phyloP scores from a whole-genome alignment of 1,140 invertebrate species.

The Drosophila triauraria region DNA sequence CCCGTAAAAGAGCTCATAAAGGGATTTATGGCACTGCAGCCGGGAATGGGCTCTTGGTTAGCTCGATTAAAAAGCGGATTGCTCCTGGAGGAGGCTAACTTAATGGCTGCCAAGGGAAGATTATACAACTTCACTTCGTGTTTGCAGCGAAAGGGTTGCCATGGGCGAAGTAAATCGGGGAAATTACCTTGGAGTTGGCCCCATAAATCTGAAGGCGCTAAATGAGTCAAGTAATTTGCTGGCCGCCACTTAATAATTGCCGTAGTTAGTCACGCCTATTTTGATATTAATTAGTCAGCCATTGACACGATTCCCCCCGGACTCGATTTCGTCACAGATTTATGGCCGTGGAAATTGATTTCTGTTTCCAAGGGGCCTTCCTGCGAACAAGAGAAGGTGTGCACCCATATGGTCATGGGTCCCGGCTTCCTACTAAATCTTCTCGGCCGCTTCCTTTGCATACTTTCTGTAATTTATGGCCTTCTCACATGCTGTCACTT shows the following conservation, averaged over 20 bases:
- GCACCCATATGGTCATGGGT: constrained; percentile 69
- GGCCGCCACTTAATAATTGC: constrained; percentile 48
- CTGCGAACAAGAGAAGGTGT: constrained; percentile 62
- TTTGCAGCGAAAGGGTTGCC: constrained; percentile 16
- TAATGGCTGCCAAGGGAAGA: constrained; percentile 51
- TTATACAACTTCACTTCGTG: constrained; percentile 23
- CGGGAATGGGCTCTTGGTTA: constrained; percentile 75
- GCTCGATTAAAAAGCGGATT: constrained; percentile 71
- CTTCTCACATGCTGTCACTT: constrained; percentile 83
- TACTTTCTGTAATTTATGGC: constrained; percentile 73
- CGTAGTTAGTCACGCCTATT: constrained; percentile 73
- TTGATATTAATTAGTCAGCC: constrained; percentile 71
- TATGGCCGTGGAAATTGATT: constrained; percentile 73
- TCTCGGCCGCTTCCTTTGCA: constrained; percentile 55
- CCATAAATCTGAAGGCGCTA: constrained; percentile 45
- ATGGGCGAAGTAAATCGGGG: constrained; percentile 7
- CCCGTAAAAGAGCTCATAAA: constrained; percentile 67
- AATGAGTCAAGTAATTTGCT: constrained; percentile 41
- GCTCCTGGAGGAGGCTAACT: constrained; percentile 45
- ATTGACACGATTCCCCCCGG: constrained; percentile 45
- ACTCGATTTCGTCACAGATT: constrained; percentile 52
- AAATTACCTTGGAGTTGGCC: constrained; percentile 5
- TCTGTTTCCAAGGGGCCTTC: constrained; percentile 30
- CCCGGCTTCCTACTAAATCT: constrained; percentile 69
- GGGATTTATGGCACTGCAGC: constrained; percentile 70